Evolutionary conservation across 2,888 invertebrate genomes (phyloP).

Genomic region (Euplagia quadripunctaria): DNA sequence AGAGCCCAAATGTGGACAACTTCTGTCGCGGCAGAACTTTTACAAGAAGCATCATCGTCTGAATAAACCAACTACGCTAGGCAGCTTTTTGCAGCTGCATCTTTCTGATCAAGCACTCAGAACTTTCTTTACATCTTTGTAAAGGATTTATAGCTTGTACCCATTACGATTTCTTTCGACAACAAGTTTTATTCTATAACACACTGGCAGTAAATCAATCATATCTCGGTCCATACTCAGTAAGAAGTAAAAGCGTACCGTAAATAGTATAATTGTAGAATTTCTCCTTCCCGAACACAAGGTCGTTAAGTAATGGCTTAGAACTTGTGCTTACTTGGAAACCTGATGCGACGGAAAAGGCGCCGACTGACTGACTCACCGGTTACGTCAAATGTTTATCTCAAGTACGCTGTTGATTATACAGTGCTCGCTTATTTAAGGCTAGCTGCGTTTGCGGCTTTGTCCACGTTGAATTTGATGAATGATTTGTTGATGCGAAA

Average conservation of each 20-base stretch:
- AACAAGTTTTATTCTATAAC: neutral
- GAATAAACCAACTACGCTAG: neutral
- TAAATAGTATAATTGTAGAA: slow-evolving; percentile 56
- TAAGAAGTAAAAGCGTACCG: slow-evolving; percentile 39
- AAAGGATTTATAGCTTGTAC: neutral
- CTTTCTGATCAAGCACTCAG: neutral
- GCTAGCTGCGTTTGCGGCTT: neutral
- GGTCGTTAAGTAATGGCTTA: slow-evolving; percentile 54
- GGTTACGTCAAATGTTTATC: slow-evolving; percentile 55
- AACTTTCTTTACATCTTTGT: neutral
- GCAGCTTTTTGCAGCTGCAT: neutral
- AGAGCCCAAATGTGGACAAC: too few species aligned
- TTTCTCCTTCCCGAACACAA: slow-evolving; percentile 51
- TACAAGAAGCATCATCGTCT: neutral
- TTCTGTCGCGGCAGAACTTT: too few species aligned
- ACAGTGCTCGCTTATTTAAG: neutral
- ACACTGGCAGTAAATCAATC: slow-evolving; percentile 20
- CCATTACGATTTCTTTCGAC: neutral
- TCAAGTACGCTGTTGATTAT: neutral
- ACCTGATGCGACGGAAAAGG: slow-evolving; percentile 62
- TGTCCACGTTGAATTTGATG: neutral
- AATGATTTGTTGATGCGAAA: neutral
- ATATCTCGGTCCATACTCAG: slow-evolving; percentile 6
- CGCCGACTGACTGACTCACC: slow-evolving; percentile 54
- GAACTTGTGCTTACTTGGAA: slow-evolving; percentile 62